Conservation (phyloP, 2,888 invertebrate genomes). For the Lasioglossum marginatum region DNA sequence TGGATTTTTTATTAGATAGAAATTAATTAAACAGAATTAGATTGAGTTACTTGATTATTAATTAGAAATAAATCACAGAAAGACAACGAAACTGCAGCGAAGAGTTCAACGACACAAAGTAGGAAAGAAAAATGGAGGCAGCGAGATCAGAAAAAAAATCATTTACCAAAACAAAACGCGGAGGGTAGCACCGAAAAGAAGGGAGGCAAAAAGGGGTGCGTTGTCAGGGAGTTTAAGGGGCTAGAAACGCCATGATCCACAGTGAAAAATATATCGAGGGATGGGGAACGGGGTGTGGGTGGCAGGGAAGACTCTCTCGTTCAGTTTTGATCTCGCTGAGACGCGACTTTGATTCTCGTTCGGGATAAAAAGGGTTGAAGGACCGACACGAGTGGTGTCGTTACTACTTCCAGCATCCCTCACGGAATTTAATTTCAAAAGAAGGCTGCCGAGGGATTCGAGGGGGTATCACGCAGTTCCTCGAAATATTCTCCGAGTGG, state of each 20-base stretch:
- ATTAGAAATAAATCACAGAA: not conserved
- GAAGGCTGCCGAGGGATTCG: not conserved
- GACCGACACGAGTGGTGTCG: constrained; percentile 47
- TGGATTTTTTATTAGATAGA: not conserved
- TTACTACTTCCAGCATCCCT: constrained; percentile 30
- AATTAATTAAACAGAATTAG: not conserved
- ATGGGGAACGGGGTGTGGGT: not conserved
- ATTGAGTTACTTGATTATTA: too few relatives aligned
- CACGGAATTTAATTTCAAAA: constrained; percentile 52
- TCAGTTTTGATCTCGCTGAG: constrained; percentile 48
- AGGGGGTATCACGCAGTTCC: not conserved
- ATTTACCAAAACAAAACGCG: not conserved
- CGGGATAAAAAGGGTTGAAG: constrained; percentile 51
- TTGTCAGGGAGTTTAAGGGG: not conserved
- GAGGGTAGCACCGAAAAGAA: not conserved
- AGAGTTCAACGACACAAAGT: not conserved
- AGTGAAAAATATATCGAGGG: constrained; percentile 28
- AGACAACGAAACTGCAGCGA: not conserved
- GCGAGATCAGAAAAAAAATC: not conserved
- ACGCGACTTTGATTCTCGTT: constrained; percentile 56
- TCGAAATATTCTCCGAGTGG: constrained; percentile 10
- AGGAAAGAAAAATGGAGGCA: not conserved
- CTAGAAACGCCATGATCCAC: not conserved
- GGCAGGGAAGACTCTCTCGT: constrained; percentile 10
- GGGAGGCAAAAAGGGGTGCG: not conserved